phyloP scores from a whole-genome alignment of 2,797 vertebrate species.

The Channa striata region DNA sequence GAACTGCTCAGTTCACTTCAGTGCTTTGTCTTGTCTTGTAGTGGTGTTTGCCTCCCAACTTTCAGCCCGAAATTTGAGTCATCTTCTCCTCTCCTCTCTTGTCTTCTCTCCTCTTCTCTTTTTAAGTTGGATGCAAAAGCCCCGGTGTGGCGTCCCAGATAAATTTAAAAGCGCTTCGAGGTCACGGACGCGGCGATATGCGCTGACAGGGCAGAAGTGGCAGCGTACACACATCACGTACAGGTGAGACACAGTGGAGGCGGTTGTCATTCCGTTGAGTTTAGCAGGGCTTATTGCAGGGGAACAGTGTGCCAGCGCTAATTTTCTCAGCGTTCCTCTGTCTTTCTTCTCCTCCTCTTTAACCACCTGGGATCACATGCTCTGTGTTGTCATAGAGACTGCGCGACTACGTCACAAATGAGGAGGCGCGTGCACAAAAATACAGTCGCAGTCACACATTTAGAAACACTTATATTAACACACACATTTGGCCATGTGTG shows the following conservation, averaged over 20 bases:
- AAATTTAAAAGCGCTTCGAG: constrained; percentile 87
- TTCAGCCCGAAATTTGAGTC: constrained; percentile 11
- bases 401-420: constrained; percentile 48
- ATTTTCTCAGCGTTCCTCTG: constrained; percentile 52
- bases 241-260: constrained; percentile 85
- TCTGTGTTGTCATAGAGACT: constrained; percentile 75
- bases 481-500: constrained; percentile 40
- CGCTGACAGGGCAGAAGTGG: constrained; percentile 98
- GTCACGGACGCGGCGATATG: constrained; percentile 93
- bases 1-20: constrained; percentile 53
- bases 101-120: constrained; percentile 1
- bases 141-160: constrained; percentile 96
- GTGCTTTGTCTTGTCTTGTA: constrained; percentile 45
- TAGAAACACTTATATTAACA: constrained; percentile 48
- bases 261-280: constrained; percentile 61
- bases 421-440: constrained; percentile 36
- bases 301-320: constrained; percentile 41
- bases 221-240: constrained; percentile 99
- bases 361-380: constrained; percentile 59
- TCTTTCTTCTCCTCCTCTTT: constrained; percentile 44
- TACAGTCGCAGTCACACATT: constrained; percentile 52
- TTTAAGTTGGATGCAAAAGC: constrained; percentile 97
- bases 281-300: constrained; percentile 22
- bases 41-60: constrained; percentile 18
- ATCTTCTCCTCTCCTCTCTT: constrained; percentile 4